phyloP scores from a whole-genome alignment of 2,797 vertebrate species.

The Danio choprae region DNA sequence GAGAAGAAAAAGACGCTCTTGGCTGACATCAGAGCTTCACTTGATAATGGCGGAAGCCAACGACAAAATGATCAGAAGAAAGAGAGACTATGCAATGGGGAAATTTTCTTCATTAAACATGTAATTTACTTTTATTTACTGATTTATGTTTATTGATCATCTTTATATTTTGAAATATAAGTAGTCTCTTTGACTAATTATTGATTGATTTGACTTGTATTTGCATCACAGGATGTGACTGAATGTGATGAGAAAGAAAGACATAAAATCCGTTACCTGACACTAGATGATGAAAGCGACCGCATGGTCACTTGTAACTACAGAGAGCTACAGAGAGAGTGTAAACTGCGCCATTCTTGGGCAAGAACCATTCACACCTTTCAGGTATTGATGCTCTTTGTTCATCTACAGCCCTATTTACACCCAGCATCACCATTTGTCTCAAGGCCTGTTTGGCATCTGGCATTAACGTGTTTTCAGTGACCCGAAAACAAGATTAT shows the following conservation, averaged over 20 bases:
- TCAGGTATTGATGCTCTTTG: constrained; percentile 72
- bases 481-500: no score
- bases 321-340: constrained; percentile 71
- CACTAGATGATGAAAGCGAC: constrained; percentile 71
- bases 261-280: constrained; percentile 70
- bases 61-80: background rate
- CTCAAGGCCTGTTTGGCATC: no score
- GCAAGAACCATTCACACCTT: constrained; percentile 88
- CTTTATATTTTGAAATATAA: background rate
- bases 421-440: background rate
- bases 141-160: background rate
- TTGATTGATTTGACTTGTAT: background rate
- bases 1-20: background rate
- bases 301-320: constrained; percentile 71
- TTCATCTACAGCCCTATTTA: background rate
- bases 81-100: constrained; percentile 82
- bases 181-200: background rate
- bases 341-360: constrained; percentile 82
- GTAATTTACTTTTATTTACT: constrained; percentile 62
- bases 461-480: no score
- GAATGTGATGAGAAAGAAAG: constrained; percentile 57
- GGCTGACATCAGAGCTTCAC: background rate
- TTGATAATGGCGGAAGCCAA: background rate
- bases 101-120: constrained; percentile 82
- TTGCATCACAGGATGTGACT: constrained; percentile 72